Evolutionary conservation across 1,140 invertebrate genomes (phyloP), one percentile per base, ranked within the genome.

Genomic region (Zaprionus vittiger): DNA sequence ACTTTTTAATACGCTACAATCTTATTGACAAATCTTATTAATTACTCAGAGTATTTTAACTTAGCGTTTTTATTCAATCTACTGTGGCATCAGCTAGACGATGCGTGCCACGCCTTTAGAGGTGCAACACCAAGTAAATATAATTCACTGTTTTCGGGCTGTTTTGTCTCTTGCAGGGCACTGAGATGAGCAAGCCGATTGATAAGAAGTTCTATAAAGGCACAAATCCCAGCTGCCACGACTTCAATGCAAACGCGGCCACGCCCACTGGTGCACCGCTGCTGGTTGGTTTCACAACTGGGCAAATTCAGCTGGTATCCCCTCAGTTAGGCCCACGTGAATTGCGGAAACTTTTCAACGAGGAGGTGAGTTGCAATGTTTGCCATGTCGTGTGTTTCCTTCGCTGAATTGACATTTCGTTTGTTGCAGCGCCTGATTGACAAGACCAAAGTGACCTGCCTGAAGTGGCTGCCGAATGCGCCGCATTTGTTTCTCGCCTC

Each of bases 121-220:
- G 17, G 17, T 49, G 9, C n/a, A 17, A 2, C 2, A 3, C 5
- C 15, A n/a, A 31, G 20, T 7, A 55, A n/a, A 22, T 52, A 56
- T 54, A 24, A 73, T 15, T 59, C 31, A 59, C 17, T 26, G 4
- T 31, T 38, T 55, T 63, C 15, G 2, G 12, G 54, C 14, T 61
- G 44, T 12, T 20, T 68, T 59, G 26, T 70, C 28, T 49, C 5
- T 74, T 60, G 4, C 93, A 98, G 97, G 97, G 97, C 91, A 96
- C 97, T 81, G 98, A 99, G 95, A 95, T 99, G 91, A 98, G 96
- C 74, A 99, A 99, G 93, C 98, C 98, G 52, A 95, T 99, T 74
- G 99, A 99, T 93, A 99, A 99, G 93, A 97, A 99, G 93, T 95
- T 99, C 83, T 99, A 99, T 93, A 99, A 99, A 94, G 98, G 98